Conservation (phyloP, 2,797 vertebrate species). For the Pangasius krempfi region DNA sequence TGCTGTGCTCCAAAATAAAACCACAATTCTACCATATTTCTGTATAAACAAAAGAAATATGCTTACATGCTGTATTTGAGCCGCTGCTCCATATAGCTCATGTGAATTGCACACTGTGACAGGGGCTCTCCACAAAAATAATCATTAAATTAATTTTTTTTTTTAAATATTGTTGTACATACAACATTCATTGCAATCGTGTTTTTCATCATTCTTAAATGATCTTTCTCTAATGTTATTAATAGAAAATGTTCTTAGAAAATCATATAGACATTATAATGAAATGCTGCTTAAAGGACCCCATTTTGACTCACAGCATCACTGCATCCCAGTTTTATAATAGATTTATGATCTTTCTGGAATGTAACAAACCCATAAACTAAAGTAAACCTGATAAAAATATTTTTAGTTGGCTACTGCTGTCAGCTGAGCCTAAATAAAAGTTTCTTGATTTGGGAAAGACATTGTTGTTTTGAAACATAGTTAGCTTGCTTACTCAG, state of each 20-base stretch:
- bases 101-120: background rate
- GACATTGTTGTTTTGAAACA: background rate
- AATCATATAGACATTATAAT: background rate
- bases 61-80: background rate
- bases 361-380: background rate
- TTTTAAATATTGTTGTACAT: background rate
- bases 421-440: background rate
- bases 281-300: background rate
- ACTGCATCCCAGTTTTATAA: background rate
- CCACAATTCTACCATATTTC: background rate
- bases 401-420: background rate
- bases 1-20: background rate
- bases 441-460: background rate
- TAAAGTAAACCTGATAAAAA: background rate
- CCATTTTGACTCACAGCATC: background rate
- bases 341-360: background rate
- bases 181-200: background rate
- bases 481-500: background rate
- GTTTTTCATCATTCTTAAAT: background rate
- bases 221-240: no score
- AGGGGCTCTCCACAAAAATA: background rate
- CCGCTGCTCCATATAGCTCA: background rate
- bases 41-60: background rate
- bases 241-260: background rate
- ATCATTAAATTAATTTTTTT: background rate